phyloP scores from a whole-genome alignment of 2,888 invertebrate genomes.

The Baronia brevicornis region DNA sequence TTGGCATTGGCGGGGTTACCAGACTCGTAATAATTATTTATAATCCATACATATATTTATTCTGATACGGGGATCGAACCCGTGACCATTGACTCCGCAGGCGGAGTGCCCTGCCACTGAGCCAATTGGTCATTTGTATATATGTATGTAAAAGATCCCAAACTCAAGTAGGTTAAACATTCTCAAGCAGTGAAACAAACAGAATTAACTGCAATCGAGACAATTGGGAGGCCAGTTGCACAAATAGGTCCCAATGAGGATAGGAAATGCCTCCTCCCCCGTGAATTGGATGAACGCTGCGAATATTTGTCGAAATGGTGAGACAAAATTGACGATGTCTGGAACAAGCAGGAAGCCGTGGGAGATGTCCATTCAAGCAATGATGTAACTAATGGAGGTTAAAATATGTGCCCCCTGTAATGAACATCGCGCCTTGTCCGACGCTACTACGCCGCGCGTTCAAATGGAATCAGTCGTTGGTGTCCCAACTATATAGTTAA shows the following conservation, averaged over 20 bases:
- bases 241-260: slow-evolving; percentile 23
- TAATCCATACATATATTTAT: no score
- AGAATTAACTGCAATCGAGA: slow-evolving; percentile 7
- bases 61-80: no score
- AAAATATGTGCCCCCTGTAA: slow-evolving; percentile 64
- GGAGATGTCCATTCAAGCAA: slow-evolving; percentile 53
- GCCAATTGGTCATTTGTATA: no score
- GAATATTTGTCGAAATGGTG: slow-evolving; percentile 38
- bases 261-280: slow-evolving; percentile 39
- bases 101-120: no score
- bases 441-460: slow-evolving; percentile 42
- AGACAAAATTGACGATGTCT: slow-evolving; percentile 49
- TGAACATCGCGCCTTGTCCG: slow-evolving; percentile 52
- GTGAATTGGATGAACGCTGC: slow-evolving; percentile 32
- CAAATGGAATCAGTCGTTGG: slow-evolving; percentile 46
- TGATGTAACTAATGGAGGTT: slow-evolving; percentile 65
- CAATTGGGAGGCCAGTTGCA: slow-evolving; percentile 18
- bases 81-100: no score
- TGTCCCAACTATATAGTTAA: slow-evolving; percentile 23
- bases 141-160: no score
- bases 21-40: no score
- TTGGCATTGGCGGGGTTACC: no score
- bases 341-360: slow-evolving; percentile 56
- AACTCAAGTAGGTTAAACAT: no score
- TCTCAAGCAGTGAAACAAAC: no score